A percentile compares a stretch with the other conserved stretches of the same genome.
Conservation (phyloP, 2,888 invertebrate genomes). For the Plemyria rubiginata region DNA sequence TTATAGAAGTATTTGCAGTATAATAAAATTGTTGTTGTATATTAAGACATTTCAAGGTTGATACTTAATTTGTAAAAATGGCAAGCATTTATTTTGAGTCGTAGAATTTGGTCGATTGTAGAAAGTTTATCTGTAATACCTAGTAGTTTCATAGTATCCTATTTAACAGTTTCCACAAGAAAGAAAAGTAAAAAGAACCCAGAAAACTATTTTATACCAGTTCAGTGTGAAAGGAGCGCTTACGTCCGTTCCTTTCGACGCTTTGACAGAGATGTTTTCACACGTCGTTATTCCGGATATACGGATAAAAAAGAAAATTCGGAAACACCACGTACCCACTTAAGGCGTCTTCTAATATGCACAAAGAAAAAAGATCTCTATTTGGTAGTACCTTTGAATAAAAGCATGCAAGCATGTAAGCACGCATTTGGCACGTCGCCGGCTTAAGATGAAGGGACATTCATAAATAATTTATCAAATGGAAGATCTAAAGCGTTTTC, state of each 20-base stretch:
- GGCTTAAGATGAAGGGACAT: constrained; percentile 66
- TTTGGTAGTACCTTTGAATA: constrained; percentile 54
- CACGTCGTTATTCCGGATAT: constrained; percentile 69
- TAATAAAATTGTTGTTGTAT: too few relatives aligned
- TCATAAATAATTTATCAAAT: constrained; percentile 77
- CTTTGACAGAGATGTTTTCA: constrained; percentile 59
- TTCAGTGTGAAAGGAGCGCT: constrained; percentile 43
- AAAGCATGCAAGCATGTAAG: constrained; percentile 51
- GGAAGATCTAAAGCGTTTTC: constrained; percentile 60
- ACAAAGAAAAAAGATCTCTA: constrained; percentile 72
- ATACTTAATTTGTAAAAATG: too few relatives aligned
- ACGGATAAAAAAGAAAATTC: constrained; percentile 63
- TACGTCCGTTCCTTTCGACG: constrained; percentile 46
- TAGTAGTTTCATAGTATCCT: constrained; percentile 15
- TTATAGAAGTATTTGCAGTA: too few relatives aligned
- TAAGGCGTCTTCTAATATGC: constrained; percentile 71
- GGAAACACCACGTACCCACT: constrained; percentile 68
- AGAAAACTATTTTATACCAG: constrained; percentile 46
- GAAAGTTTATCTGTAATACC: constrained; percentile 1
- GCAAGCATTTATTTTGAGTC: too few relatives aligned
- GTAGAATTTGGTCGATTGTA: not conserved
- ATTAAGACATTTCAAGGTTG: too few relatives aligned
- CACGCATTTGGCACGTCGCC: constrained; percentile 58
- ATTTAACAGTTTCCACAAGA: constrained; percentile 26
- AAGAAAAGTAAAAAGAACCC: constrained; percentile 19